Base-by-base conservation (phyloP, 2,888 invertebrate species). In the Apotomis capreana region DNA sequence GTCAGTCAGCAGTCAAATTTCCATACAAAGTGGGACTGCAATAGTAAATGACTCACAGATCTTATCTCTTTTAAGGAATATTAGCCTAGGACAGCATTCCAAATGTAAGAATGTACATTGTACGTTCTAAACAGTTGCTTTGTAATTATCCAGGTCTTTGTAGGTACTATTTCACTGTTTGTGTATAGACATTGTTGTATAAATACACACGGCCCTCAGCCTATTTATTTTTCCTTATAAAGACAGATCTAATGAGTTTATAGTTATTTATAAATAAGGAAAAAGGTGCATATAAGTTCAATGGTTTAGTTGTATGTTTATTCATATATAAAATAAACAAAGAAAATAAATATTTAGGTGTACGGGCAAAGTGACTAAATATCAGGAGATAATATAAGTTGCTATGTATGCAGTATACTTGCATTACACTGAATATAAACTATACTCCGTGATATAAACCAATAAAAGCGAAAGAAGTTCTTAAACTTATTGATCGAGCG, bases 31-130 rank as follows among this genome's bases (percentile, higher is more conserved):
- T 68, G 36, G 37, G 5, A 63, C 52, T 68, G 55, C 44, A 64
- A 55, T 58, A 72, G 63, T 54, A 69, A 72, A 74, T 73, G 73
- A 75, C 58, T 75, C 74, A 75, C 71, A 68, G 71, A 68, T 57
- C 73, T 59, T 72, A 74, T 77, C 74, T 77, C 76, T 75, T 63
- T 15, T 71, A 76, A 72, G 76, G 70, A 70, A 75, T 78, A 81
- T 76, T 78, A 78, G 78, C 77, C 76, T 76, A 76, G 74, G 75
- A 74, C 83, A 69, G 71, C 83, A 83, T 83, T 84, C 82, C 79
- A 54, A 69, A 68, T 69, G 70, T 75, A 69, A 68, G 75, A 74
- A 74, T 74, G 75, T 68, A 9, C 69, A 74, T 74, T 74, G 75
- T 75, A 62, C 68, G 72, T 51, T 68, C 61, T 57, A 62, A 67